phyloP scores from a whole-genome alignment of 2,113 vertebrate genomes.

The Pteronura brasiliensis region DNA sequence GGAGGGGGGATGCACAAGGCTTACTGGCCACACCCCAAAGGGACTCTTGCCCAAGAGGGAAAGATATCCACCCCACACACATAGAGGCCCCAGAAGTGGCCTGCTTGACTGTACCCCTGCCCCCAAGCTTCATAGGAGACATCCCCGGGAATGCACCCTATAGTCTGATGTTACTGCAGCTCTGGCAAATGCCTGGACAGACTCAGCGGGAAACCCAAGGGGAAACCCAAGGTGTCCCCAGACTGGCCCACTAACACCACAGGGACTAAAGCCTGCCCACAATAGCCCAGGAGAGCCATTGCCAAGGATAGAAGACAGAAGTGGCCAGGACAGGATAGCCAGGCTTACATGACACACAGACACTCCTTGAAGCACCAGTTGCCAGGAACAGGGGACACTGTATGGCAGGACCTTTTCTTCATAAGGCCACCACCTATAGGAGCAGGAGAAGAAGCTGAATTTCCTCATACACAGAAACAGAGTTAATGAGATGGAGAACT shows the following conservation, averaged over 20 bases:
- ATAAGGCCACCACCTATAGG: no score
- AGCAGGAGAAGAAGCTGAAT: not conserved
- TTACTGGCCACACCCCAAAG: not conserved
- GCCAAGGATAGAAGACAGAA: not conserved
- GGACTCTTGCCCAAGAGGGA: not conserved
- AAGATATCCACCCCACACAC: not conserved
- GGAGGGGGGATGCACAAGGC: not conserved
- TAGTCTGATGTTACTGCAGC: not conserved
- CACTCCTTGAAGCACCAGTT: not conserved
- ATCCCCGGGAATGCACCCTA: not conserved
- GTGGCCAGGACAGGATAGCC: fast-evolving
- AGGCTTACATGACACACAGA: fast-evolving
- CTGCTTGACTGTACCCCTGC: not conserved
- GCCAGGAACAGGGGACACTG: not conserved
- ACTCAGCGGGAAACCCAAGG: not conserved
- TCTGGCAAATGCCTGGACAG: not conserved
- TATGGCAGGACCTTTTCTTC: not conserved
- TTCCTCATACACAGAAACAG: no score
- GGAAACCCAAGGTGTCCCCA: not conserved
- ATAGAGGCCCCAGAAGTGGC: not conserved
- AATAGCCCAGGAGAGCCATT: not conserved
- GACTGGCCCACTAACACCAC: not conserved
- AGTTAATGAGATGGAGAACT: no score
- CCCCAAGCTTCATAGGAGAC: not conserved
- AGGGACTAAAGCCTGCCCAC: not conserved